phyloP scores from a whole-genome alignment of 2,888 invertebrate genomes.

The Dysmachus trigonus region DNA sequence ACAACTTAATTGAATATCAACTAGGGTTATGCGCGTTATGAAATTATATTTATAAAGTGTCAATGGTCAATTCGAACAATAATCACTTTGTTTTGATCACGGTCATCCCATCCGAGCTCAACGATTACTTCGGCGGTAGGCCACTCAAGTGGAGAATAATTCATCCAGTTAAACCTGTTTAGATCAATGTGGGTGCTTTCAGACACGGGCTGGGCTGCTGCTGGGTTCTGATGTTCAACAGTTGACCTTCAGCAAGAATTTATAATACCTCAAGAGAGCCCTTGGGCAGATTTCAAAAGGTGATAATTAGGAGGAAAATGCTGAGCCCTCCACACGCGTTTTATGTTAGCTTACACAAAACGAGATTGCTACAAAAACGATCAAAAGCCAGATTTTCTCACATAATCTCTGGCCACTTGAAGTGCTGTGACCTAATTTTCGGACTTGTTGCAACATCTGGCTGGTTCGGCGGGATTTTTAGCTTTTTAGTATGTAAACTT shows the following conservation, averaged over 20 bases:
- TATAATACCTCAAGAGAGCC: neutral
- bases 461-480: neutral
- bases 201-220: neutral
- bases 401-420: neutral
- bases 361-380: neutral
- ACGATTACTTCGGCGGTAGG: neutral
- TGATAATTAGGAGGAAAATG: neutral
- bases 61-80: conserved; percentile 13
- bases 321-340: neutral
- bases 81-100: conserved; percentile 7
- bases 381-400: neutral
- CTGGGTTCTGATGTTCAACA: neutral
- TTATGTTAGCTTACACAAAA: neutral
- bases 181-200: conserved; percentile 8
- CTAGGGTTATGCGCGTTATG: conserved; percentile 17
- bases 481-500: neutral
- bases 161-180: conserved; percentile 10
- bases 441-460: neutral
- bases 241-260: neutral
- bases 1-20: neutral
- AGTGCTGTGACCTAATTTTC: neutral
- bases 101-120: neutral
- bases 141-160: neutral
- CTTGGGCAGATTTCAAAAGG: conserved; percentile 5
- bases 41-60: conserved; percentile 16